A percentile compares a stretch with the other conserved stretches of the same genome.
Evolutionary conservation across 2,113 vertebrate genomes (phyloP).

Genomic region (Podocnemis expansa): DNA sequence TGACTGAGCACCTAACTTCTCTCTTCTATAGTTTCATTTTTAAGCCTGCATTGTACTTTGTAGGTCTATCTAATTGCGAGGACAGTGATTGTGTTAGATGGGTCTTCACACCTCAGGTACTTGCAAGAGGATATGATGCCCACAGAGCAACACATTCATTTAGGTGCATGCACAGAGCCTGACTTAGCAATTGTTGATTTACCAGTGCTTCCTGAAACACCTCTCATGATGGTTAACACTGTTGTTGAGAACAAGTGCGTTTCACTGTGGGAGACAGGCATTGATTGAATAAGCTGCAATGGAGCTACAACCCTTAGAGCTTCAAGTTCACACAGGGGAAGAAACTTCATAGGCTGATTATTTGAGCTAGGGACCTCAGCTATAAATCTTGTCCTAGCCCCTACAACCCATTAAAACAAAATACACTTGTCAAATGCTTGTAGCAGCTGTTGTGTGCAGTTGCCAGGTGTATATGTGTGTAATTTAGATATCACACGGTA

Average conservation of each 20-base stretch:
- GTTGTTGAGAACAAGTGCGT: background rate
- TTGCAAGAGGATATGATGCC: background rate
- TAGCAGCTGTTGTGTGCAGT: rapidly evolving
- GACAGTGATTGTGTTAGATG: background rate
- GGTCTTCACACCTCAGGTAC: background rate
- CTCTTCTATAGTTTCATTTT: slow-evolving; percentile 28
- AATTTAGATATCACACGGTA: background rate
- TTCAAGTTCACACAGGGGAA: background rate
- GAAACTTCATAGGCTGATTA: background rate
- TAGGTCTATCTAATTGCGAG: background rate
- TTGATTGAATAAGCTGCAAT: background rate
- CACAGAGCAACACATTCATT: background rate
- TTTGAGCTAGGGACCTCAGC: background rate
- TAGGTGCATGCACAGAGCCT: rapidly evolving
- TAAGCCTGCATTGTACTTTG: slow-evolving; percentile 1
- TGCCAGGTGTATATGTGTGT: background rate
- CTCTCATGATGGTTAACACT: background rate
- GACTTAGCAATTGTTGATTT: background rate
- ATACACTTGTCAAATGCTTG: background rate
- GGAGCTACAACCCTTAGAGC: background rate
- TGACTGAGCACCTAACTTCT: slow-evolving; percentile 9
- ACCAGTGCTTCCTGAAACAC: background rate
- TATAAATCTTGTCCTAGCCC: background rate
- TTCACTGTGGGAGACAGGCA: background rate
- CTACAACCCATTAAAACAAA: background rate